phyloP scores from a whole-genome alignment of 2,888 invertebrate species.

The Hecatera dysodea region DNA sequence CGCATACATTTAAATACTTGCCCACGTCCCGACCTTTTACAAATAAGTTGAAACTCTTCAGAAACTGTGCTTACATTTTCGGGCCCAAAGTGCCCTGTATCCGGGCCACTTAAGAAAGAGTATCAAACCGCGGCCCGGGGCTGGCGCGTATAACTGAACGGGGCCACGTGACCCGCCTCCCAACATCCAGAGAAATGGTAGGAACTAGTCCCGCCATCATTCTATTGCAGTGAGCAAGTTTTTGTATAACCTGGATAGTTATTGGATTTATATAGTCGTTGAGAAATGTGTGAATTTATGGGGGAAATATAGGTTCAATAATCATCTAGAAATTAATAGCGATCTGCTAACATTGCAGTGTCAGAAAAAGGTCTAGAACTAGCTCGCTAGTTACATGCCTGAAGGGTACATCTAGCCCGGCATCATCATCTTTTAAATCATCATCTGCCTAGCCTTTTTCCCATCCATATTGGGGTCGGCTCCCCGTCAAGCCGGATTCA shows the following conservation, averaged over 20 bases:
- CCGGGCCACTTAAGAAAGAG: conserved; percentile 62
- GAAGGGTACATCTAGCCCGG: no score
- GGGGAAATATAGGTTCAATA: no score
- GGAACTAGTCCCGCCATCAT: conserved; percentile 56
- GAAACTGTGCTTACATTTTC: conserved; percentile 7
- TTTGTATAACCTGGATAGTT: conserved; percentile 27
- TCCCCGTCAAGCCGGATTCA: no score
- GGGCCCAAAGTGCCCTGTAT: conserved; percentile 53
- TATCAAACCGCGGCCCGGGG: conserved; percentile 73
- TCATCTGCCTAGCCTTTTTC: no score
- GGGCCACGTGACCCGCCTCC: conserved; percentile 78
- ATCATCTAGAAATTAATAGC: no score
- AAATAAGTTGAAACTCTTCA: conserved; percentile 6
- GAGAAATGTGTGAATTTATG: not conserved
- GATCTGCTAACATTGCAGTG: no score
- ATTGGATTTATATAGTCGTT: conserved; percentile 21
- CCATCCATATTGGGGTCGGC: no score
- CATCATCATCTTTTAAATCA: no score
- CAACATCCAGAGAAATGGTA: conserved; percentile 66
- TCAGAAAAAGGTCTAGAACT: no score
- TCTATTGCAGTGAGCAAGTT: conserved; percentile 42
- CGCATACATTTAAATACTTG: no score
- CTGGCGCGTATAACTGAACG: conserved; percentile 80
- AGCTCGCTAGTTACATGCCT: no score
- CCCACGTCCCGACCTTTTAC: not conserved